Evolutionary conservation across 2,888 invertebrate genomes (phyloP), one percentile per base, ranked within the genome.

Genomic region (Labia minor): DNA sequence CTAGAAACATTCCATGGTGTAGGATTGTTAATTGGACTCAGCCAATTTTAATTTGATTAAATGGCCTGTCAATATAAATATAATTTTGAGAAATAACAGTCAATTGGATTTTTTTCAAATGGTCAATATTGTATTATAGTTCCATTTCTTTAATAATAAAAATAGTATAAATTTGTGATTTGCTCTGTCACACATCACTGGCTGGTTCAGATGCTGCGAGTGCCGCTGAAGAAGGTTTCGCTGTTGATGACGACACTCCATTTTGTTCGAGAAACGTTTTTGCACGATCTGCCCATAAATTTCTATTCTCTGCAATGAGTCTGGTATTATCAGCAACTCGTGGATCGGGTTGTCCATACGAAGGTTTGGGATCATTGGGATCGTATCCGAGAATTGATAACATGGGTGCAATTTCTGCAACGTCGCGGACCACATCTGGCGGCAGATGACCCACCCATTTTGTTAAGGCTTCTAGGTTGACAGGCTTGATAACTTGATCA

Each of bases 401-500:
- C 96, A 97, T 97, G 69, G 96, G 96, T 71, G 96, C 96, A 73
- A 96, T 86, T 73, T 89, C 87, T 16, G 90, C 88, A 93, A 95
- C 94, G 77, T 95, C 94, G 70, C 85, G 85, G 70, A 95, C 86
- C 69, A 97, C 95, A 80, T 98, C 96, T 20, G 86, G 85, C 74
- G 94, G 93, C 76, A 94, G 85, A 76, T 89, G 85, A 68, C 91
- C 92, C 72, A 92, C 92, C 94, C 93, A 94, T 81, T 92, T 93
- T 74, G 87, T 86, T 71, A 98, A 83, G 64, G 98, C 98, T 79
- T 97, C 97, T 75, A 93, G 82, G 82, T 99, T 98, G 69, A 99
- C 91, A 14, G 98, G 95, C 75, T 97, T 96, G 78, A 98, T 94
- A 74, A 99, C 96, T 84, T 98, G 98, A 83, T 98, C 97, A 70